These are phyloP conservation scores for Atherinosoma microstoma DNA, from an alignment of 2,797 vertebrate genomes.

Conservation along the genomic window DNA sequence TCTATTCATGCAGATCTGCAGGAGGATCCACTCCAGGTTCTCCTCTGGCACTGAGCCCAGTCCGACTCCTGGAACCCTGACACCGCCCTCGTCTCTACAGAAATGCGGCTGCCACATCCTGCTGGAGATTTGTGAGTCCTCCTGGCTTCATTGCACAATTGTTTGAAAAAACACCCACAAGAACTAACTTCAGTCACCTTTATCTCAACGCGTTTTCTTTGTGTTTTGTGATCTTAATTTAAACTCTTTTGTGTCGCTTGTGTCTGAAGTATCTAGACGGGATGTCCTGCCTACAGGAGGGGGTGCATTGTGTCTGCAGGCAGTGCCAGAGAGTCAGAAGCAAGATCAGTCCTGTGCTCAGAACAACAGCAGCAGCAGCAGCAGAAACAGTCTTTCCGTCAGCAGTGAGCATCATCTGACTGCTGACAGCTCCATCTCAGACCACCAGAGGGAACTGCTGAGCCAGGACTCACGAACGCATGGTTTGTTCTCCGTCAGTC, in stretches of 20 bases:
- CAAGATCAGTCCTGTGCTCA: conserved; percentile 32
- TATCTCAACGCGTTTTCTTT: accelerated
- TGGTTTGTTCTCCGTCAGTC: conserved; percentile 54
- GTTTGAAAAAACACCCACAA: neutral
- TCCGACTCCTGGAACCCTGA: conserved; percentile 44
- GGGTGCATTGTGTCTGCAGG: conserved; percentile 63
- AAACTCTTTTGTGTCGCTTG: conserved; percentile 14
- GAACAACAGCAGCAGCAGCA: conserved; percentile 39
- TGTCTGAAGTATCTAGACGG: conserved; percentile 67
- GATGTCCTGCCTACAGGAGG: conserved; percentile 70
- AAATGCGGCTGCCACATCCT: conserved; percentile 79
- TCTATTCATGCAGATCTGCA: conserved; percentile 88
- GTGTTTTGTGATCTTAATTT: neutral
- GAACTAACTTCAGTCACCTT: accelerated
- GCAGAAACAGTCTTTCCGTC: conserved; percentile 10
- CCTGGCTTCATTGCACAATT: neutral
- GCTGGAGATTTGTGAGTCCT: conserved; percentile 78
- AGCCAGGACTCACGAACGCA: conserved; percentile 30
- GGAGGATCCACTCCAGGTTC: conserved; percentile 84
- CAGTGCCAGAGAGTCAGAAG: conserved; percentile 49
- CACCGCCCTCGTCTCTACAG: conserved; percentile 44
- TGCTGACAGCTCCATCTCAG: conserved; percentile 25
- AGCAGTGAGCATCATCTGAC: conserved; percentile 27
- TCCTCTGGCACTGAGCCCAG: conserved; percentile 70
- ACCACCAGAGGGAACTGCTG: conserved; percentile 60